Conservation (phyloP, 2,888 invertebrate species). For the Cheilosia grossa region DNA sequence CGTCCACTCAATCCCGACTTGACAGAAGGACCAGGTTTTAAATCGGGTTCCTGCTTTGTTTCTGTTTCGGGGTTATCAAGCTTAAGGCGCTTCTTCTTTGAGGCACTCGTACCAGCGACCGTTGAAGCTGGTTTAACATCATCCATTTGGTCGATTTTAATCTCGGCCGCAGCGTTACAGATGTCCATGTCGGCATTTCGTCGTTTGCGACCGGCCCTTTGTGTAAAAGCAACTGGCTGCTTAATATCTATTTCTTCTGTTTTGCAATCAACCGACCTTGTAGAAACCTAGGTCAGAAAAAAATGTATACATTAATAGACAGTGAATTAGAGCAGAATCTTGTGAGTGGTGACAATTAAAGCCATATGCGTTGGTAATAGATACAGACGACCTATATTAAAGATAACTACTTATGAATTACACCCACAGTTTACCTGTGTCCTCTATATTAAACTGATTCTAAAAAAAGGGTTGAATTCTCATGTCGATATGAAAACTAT, state of each 20-base stretch:
- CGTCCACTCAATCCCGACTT: neutral
- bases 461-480: too few species aligned
- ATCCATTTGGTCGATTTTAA: slow-evolving; percentile 45
- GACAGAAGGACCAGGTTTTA: neutral
- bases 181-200: slow-evolving; percentile 61
- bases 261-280: slow-evolving; percentile 27
- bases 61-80: slow-evolving; percentile 29
- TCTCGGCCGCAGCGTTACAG: slow-evolving; percentile 6
- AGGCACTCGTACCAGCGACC: neutral
- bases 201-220: slow-evolving; percentile 49
- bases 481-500: too few species aligned
- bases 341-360: too few species aligned
- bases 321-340: too few species aligned
- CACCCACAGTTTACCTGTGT: too few species aligned
- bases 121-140: slow-evolving; percentile 41
- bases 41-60: slow-evolving; percentile 13
- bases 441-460: too few species aligned
- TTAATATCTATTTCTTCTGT: slow-evolving; percentile 37
- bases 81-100: slow-evolving; percentile 56
- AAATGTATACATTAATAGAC: neutral
- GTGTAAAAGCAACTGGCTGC: slow-evolving; percentile 9
- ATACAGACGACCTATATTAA: too few species aligned
- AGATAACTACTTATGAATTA: too few species aligned
- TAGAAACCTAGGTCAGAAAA: neutral
- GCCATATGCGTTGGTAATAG: too few species aligned